Evolutionary conservation across 1,140 invertebrate species (phyloP).

Genomic region (Drosophila tsacasi): DNA sequence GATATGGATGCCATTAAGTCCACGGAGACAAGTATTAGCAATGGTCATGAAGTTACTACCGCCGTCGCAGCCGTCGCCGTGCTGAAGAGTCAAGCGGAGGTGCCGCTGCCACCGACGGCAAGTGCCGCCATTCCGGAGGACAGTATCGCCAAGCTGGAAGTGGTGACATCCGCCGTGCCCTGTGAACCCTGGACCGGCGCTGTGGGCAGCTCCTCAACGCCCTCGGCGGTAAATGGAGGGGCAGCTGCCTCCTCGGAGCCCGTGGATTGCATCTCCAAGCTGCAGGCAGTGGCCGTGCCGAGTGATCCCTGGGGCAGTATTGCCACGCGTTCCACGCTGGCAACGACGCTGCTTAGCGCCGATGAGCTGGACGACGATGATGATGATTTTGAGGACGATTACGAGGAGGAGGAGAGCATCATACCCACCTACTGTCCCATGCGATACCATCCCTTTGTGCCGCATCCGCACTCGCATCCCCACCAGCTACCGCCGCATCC

Average conservation of each 20-base stretch:
- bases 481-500: conserved; percentile 58
- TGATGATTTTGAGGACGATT: conserved; percentile 87
- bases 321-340: conserved; percentile 85
- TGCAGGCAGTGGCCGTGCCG: conserved; percentile 86
- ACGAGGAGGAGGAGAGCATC: conserved; percentile 85
- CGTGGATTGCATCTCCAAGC: conserved; percentile 83
- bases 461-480: conserved; percentile 55
- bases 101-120: conserved; percentile 77
- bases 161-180: conserved; percentile 68
- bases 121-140: conserved; percentile 84
- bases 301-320: conserved; percentile 86
- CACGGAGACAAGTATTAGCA: conserved; percentile 70
- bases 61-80: conserved; percentile 14
- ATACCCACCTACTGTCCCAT: conserved; percentile 84
- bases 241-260: conserved; percentile 47
- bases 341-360: conserved; percentile 85
- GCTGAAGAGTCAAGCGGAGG: conserved; percentile 67
- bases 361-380: conserved; percentile 86
- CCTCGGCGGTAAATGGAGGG: conserved; percentile 24
- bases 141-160: conserved; percentile 86
- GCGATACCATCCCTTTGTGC: conserved; percentile 75
- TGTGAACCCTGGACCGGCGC: conserved; percentile 71
- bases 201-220: conserved; percentile 27
- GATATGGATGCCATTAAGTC: conserved; percentile 36
- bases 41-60: conserved; percentile 83